Percentiles rank a stretch among this genome's conserved stretches.
Conservation (phyloP, 2,888 invertebrate species). For the Mythimna albipuncta region DNA sequence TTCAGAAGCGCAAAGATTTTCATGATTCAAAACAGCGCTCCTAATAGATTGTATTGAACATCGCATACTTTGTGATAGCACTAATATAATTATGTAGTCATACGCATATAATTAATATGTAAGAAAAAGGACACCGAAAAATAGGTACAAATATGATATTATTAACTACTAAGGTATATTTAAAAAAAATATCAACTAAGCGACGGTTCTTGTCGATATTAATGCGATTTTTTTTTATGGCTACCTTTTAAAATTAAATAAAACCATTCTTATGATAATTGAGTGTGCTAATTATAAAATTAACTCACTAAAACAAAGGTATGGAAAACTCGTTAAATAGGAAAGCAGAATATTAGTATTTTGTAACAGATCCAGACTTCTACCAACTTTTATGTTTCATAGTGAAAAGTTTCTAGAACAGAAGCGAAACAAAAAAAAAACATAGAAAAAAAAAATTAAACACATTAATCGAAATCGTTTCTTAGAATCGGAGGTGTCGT, state of each 20-base stretch:
- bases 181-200: not conserved
- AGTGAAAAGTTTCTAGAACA: not conserved
- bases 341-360: not conserved
- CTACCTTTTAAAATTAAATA: not conserved
- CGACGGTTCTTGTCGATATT: not conserved
- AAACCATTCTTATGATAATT: not conserved
- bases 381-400: not conserved
- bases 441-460: conserved; percentile 26
- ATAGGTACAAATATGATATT: too few relatives aligned
- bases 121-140: too few relatives aligned
- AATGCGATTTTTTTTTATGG: not conserved
- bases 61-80: conserved; percentile 52
- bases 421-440: too few relatives aligned
- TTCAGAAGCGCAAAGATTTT: conserved; percentile 84
- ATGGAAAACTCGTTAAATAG: not conserved
- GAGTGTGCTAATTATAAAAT: not conserved
- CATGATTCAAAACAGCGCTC: conserved; percentile 75
- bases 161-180: too few relatives aligned
- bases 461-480: conserved; percentile 66
- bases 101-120: too few relatives aligned
- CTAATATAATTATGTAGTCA: conserved; percentile 2
- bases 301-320: not conserved
- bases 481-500: conserved; percentile 81
- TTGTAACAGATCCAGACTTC: not conserved
- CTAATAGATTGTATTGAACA: conserved; percentile 77